Evolutionary conservation across 2,888 invertebrate species (phyloP), one percentile per base, ranked within the genome.

Genomic region (Globia sparganii): DNA sequence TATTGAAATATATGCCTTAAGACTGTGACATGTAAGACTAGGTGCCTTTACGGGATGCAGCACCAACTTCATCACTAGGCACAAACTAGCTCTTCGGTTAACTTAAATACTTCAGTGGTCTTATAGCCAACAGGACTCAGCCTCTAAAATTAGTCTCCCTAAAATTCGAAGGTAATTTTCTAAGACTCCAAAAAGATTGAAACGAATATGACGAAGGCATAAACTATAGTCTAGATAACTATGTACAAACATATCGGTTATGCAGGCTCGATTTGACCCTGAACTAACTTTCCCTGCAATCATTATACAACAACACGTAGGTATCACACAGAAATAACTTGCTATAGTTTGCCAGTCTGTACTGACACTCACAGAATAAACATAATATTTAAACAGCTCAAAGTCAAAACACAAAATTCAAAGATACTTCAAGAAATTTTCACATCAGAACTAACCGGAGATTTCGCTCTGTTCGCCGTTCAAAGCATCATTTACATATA

Each of bases 201-300:
- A 59, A 6, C 8, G 0, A 68, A 49, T 11, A 28, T 56, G 62
- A 25, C 61, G 11, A 21, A 61, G 43, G 21, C 15, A 46, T 28
- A 56, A 40, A 58, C 40, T 31, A 72, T 4, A 77, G 40, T 56
- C 82, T 77, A 77, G 59, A 77, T 69, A 70, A 49, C 43, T 71
- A 64, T 28, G 31, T 56, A 62, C 70, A 70, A 37, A 62, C 43
- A 78, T 78, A 84, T 68, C 43, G 58, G 72, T 65, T 75, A 62
- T 75, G 28, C 59, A 59, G 58, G 49, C 62, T 72, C 62, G 46
- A 69, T 37, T 61, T 78, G 80, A 80, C 86, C 86, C 80, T 85
- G 85, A 84, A 84, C 80, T 62, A 75, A 85, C 86, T 85, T 85
- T 85, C 86, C 74, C 86, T 46, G 62, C 73, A 72, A 71, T 65